Conservation (phyloP, 2,888 invertebrate species). For the Polydrusus tereticollis region DNA sequence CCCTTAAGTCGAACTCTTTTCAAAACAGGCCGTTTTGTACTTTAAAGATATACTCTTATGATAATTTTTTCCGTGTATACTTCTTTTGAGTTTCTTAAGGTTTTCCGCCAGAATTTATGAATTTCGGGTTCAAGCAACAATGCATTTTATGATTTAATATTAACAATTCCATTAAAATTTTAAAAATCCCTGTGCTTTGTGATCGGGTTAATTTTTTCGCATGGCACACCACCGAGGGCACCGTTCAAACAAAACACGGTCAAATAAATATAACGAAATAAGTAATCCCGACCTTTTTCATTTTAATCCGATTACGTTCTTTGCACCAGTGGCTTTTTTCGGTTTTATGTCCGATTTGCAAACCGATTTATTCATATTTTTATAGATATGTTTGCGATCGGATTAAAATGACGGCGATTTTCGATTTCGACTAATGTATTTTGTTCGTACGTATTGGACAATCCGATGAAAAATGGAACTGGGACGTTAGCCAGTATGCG, state of each 20-base stretch:
- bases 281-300: constrained; percentile 20
- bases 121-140: background rate
- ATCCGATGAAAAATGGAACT: background rate
- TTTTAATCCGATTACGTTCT: constrained; percentile 26
- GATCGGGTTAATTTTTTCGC: background rate
- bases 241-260: constrained; percentile 8
- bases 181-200: background rate
- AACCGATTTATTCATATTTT: constrained; percentile 31
- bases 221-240: background rate
- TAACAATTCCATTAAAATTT: background rate
- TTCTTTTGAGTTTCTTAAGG: too few relatives aligned
- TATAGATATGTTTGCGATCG: background rate
- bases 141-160: background rate
- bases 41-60: too few relatives aligned
- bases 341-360: constrained; percentile 21
- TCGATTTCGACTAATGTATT: background rate
- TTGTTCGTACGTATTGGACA: background rate
- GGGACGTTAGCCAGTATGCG: background rate
- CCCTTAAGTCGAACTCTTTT: too few relatives aligned
- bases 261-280: constrained; percentile 9
- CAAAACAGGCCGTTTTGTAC: too few relatives aligned
- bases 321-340: constrained; percentile 14
- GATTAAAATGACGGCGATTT: constrained; percentile 2
- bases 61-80: too few relatives aligned
- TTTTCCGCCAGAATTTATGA: too few relatives aligned